These are phyloP conservation scores for Leptinotarsa texana DNA, from an alignment of 1,140 invertebrate genomes.

Conservation along the genomic window DNA sequence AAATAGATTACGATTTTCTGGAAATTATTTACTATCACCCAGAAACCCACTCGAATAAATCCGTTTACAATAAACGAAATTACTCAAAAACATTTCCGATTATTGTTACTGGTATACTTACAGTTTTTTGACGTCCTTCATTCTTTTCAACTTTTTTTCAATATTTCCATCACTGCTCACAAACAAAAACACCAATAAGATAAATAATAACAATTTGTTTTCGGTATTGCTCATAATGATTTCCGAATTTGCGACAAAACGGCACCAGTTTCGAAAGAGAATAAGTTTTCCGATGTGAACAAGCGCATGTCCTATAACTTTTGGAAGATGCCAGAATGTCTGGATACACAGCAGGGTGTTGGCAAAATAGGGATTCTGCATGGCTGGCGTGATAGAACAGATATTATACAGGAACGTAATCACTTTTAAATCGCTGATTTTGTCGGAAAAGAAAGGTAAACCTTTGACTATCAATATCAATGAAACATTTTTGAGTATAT, in stretches of 20 bases:
- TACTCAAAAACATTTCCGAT: too few species aligned
- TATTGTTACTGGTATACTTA: not conserved
- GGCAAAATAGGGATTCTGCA: conserved; percentile 6
- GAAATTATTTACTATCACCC: too few species aligned
- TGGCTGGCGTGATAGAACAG: too few species aligned
- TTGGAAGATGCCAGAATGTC: conserved; percentile 11
- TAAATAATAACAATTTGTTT: not conserved
- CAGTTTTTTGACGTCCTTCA: not conserved
- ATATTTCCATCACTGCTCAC: not conserved
- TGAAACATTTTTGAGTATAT: too few species aligned
- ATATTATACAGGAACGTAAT: too few species aligned
- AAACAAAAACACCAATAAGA: not conserved
- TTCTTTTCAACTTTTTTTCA: not conserved
- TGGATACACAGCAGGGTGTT: not conserved
- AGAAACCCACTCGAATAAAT: too few species aligned
- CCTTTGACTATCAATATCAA: too few species aligned
- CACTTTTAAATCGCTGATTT: too few species aligned
- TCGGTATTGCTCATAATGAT: not conserved
- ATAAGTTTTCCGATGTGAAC: not conserved
- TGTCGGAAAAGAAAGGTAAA: too few species aligned
- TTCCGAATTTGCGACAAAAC: conserved; percentile 1
- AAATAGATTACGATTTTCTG: too few species aligned
- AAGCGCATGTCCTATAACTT: not conserved
- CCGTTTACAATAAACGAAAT: too few species aligned
- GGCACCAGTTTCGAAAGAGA: not conserved